Conservation (phyloP, 2,888 invertebrate species). For the Mimachlamys varia region DNA sequence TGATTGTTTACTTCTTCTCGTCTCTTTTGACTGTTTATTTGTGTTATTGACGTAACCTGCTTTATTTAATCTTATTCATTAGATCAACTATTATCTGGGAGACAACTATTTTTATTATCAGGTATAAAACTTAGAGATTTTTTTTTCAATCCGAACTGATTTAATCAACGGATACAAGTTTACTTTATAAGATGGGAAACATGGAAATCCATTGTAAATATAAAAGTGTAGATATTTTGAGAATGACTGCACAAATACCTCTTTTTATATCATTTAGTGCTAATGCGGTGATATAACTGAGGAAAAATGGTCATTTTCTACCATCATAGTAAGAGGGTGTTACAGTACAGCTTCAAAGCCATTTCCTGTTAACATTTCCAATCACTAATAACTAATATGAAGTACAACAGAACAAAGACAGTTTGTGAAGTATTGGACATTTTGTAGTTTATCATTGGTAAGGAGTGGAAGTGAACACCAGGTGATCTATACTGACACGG, state of each 20-base stretch:
- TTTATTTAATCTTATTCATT: neutral
- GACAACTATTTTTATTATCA: neutral
- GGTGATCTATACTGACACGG: neutral
- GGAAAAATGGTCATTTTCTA: neutral
- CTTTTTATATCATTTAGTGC: neutral
- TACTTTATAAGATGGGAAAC: neutral
- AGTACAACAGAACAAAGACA: neutral
- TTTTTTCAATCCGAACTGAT: neutral
- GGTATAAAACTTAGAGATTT: neutral
- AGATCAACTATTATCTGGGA: neutral
- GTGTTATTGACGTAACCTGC: neutral
- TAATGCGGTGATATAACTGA: neutral
- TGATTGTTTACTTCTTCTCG: neutral
- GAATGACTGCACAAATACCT: neutral
- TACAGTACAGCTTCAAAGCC: neutral
- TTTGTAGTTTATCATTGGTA: neutral
- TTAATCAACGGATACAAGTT: neutral
- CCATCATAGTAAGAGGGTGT: neutral
- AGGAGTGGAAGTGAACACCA: neutral
- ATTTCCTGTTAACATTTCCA: too few relatives aligned
- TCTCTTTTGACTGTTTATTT: neutral
- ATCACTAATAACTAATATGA: neutral
- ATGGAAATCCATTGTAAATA: conserved; percentile 7
- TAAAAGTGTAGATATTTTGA: neutral
- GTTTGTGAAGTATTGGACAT: neutral